A percentile compares a stretch with the other conserved stretches of the same genome.
Conservation (phyloP, 2,797 vertebrate genomes). For the Syngnathus rostellatus region DNA sequence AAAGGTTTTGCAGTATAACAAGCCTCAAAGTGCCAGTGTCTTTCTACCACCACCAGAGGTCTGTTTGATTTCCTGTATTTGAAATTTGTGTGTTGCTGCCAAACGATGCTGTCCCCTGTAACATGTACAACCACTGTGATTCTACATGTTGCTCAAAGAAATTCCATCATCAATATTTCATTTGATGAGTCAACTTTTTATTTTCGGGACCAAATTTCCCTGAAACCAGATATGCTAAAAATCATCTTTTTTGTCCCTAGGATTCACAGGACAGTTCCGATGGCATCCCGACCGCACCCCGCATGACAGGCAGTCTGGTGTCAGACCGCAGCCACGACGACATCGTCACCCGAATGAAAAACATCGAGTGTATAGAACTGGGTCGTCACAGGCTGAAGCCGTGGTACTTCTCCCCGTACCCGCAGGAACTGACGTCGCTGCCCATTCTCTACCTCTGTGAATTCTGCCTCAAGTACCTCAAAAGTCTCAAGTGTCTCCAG, state of each 20-base stretch:
- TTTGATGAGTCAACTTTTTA: background rate
- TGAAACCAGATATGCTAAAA: background rate
- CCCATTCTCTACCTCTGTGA: slow-evolving; percentile 97
- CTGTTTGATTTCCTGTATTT: slow-evolving; percentile 63
- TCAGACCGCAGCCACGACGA: slow-evolving; percentile 94
- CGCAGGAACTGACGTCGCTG: slow-evolving; percentile 86
- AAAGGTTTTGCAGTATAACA: slow-evolving; percentile 80
- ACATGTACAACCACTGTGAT: slow-evolving; percentile 13
- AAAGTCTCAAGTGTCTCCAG: slow-evolving; percentile 95
- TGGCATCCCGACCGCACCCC: slow-evolving; percentile 83
- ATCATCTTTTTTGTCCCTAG: slow-evolving; percentile 45
- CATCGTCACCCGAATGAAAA: slow-evolving; percentile 95
- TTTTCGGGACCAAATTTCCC: background rate
- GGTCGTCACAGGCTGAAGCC: slow-evolving; percentile 92
- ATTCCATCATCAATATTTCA: background rate
- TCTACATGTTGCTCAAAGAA: slow-evolving; percentile 2
- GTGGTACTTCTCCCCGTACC: slow-evolving; percentile 96
- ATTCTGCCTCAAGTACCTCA: slow-evolving; percentile 97
- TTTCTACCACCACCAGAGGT: slow-evolving; percentile 76
- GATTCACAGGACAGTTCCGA: slow-evolving; percentile 96
- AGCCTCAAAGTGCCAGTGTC: slow-evolving; percentile 69
- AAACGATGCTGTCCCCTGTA: slow-evolving; percentile 24
- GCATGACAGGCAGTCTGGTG: slow-evolving; percentile 93
- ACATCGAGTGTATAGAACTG: slow-evolving; percentile 93
- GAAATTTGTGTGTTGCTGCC: slow-evolving; percentile 49